A percentile compares a stretch with the other conserved stretches of the same genome.
Evolutionary conservation across 2,888 invertebrate genomes (phyloP).

Genomic region (Thumatha senex): DNA sequence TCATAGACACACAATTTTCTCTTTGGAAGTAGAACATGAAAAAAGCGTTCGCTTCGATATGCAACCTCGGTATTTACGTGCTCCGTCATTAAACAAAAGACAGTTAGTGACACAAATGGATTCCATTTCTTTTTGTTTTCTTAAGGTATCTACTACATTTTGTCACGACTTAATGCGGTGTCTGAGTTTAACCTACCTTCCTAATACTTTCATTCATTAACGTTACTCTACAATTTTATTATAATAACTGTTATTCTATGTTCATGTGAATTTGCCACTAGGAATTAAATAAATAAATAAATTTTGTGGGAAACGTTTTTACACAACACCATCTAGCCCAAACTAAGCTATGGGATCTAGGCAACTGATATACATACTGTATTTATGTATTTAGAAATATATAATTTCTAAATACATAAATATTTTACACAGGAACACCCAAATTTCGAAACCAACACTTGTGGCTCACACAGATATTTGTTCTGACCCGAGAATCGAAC

Average conservation of each 20-base stretch:
- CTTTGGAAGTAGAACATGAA: slow-evolving; percentile 51
- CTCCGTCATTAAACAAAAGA: slow-evolving; percentile 35
- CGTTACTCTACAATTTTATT: neutral
- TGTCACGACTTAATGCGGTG: neutral
- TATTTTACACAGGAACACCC: too few relatives aligned
- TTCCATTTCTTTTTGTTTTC: slow-evolving; percentile 29
- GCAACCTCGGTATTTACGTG: slow-evolving; percentile 29
- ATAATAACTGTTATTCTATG: neutral
- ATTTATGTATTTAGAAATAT: too few relatives aligned
- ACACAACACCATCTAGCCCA: too few relatives aligned
- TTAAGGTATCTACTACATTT: neutral
- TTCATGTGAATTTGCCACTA: too few relatives aligned
- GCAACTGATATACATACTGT: too few relatives aligned
- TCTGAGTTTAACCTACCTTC: neutral
- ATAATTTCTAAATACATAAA: too few relatives aligned
- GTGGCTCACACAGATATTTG: too few relatives aligned
- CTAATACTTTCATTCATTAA: neutral
- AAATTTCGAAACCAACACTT: too few relatives aligned
- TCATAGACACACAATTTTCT: slow-evolving; percentile 49
- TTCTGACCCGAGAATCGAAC: too few relatives aligned
- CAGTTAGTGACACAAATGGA: slow-evolving; percentile 30
- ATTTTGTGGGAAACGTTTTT: too few relatives aligned
- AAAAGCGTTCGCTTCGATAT: slow-evolving; percentile 33
- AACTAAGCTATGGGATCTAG: too few relatives aligned
- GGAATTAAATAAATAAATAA: too few relatives aligned